These are phyloP conservation scores for Cepphus grylle DNA, from an alignment of 2,113 vertebrate species.

Conservation along the genomic window DNA sequence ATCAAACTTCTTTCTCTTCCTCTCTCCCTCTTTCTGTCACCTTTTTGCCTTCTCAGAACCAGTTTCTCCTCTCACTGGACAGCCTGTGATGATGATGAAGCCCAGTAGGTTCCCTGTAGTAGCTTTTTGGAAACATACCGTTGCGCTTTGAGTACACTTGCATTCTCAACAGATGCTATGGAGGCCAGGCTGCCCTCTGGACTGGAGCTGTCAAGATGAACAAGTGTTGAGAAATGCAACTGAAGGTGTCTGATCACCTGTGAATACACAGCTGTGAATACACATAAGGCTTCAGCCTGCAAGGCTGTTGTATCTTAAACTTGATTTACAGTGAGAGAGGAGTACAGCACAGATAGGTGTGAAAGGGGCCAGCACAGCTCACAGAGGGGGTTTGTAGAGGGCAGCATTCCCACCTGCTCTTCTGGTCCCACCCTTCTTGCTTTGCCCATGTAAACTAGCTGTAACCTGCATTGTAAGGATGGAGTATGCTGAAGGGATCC, in stretches of 20 bases:
- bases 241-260: not conserved
- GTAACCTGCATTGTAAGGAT: not conserved
- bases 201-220: not conserved
- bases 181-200: not conserved
- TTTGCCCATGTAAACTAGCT: not conserved
- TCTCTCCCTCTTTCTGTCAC: not conserved
- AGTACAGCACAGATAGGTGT: not conserved
- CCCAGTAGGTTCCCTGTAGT: not conserved
- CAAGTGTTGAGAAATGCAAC: not conserved
- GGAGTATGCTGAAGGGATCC: not conserved
- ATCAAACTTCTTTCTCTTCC: not conserved
- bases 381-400: not conserved
- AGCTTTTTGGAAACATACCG: not conserved
- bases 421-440: not conserved
- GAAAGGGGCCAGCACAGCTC: not conserved
- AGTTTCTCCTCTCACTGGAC: not conserved
- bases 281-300: not conserved
- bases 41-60: not conserved
- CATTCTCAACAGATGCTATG: not conserved
- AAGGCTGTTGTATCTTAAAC: not conserved
- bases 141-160: not conserved
- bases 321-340: not conserved
- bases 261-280: not conserved
- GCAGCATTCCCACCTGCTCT: not conserved
- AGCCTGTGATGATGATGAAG: not conserved